Percentiles rank a stretch among this genome's conserved stretches.
Conservation (phyloP, 2,888 invertebrate species). For the Caenorhabditis panamensis region DNA sequence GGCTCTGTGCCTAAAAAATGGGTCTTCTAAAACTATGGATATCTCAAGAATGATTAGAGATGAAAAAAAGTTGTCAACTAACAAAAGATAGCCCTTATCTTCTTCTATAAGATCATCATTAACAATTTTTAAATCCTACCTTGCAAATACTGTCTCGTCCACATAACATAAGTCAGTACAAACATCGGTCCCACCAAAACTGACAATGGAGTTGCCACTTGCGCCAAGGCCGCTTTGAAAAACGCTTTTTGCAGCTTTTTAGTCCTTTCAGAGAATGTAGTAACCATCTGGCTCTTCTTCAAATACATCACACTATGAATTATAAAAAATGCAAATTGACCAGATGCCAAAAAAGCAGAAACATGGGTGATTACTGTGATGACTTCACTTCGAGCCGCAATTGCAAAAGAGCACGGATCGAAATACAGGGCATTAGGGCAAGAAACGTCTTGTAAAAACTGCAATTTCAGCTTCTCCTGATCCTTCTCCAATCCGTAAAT, state of each 20-base stretch:
- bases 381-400: conserved; percentile 1
- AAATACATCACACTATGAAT: conserved; percentile 21
- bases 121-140: neutral
- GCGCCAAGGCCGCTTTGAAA: conserved; percentile 21
- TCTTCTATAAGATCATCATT: no score
- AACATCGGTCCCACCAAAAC: conserved; percentile 17
- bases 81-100: no score
- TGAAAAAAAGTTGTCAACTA: no score
- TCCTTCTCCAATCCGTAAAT: neutral
- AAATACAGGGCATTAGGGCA: conserved; percentile 34
- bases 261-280: conserved; percentile 21
- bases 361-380: conserved; percentile 9
- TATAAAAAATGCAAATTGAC: conserved; percentile 18
- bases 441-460: conserved; percentile 9
- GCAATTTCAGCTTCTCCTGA: conserved; percentile 18
- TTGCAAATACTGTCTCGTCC: conserved; percentile 14
- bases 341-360: neutral
- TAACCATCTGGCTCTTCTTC: neutral
- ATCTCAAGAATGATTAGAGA: no score
- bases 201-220: conserved; percentile 19
- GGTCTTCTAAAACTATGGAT: no score
- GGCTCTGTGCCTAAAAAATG: no score
- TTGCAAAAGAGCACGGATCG: conserved; percentile 21
- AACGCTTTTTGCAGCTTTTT: conserved; percentile 25
- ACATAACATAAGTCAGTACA: conserved; percentile 8